Percentiles rank a stretch among this genome's conserved stretches.
Conservation (phyloP, 2,113 vertebrate species). For the Cyanocitta stelleri region DNA sequence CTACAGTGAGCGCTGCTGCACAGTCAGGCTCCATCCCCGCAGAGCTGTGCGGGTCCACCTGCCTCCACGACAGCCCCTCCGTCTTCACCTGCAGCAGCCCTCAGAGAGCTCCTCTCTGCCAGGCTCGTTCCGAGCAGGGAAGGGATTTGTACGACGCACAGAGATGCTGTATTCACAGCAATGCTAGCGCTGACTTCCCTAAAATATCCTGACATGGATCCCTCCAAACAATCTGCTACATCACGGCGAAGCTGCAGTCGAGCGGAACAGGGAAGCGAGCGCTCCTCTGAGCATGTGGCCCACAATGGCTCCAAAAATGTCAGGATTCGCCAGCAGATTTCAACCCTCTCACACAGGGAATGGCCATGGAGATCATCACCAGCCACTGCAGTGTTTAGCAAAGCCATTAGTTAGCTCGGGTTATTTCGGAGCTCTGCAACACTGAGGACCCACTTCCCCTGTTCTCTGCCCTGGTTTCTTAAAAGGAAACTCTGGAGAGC, state of each 20-base stretch:
- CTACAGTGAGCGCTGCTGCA: background rate
- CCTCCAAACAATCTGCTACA: background rate
- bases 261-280: background rate
- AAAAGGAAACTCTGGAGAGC: background rate
- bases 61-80: background rate
- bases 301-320: background rate
- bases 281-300: background rate
- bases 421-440: background rate
- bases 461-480: background rate
- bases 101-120: background rate
- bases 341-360: background rate
- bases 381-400: background rate
- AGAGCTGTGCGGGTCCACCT: background rate
- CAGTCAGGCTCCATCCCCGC: background rate
- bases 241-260: background rate
- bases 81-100: background rate
- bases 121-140: background rate
- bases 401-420: background rate
- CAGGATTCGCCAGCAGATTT: background rate
- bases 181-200: background rate
- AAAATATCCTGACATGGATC: constrained; percentile 8
- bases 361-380: background rate
- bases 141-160: background rate
- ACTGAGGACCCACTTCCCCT: background rate
- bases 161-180: background rate